Conservation (phyloP, 64 coral and sea anemone genomes). For the Actinia equina region DNA sequence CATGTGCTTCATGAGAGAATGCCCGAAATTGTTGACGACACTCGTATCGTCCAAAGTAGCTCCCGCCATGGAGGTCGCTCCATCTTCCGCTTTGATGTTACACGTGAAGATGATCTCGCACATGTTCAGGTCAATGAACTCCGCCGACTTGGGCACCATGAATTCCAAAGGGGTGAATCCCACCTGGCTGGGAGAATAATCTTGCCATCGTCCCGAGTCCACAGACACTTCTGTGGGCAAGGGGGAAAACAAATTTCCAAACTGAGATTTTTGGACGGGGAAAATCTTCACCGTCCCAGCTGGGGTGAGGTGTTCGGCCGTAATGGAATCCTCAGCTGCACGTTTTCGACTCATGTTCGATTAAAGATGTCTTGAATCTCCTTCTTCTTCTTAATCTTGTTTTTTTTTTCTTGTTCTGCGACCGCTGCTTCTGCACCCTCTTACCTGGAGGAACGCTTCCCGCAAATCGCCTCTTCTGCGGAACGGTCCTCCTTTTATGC, state of each 20-base stretch:
- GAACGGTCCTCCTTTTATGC: not conserved
- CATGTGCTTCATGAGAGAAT: not conserved
- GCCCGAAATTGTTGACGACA: not conserved
- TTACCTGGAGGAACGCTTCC: not conserved
- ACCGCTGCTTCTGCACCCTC: too few species aligned
- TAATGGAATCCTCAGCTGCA: not conserved
- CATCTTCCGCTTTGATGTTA: not conserved
- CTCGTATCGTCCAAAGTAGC: not conserved
- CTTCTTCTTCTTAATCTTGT: not conserved
- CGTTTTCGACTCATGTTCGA: not conserved
- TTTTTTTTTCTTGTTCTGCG: not conserved
- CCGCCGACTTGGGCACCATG: not conserved
- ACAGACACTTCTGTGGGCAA: not conserved
- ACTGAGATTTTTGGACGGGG: not conserved
- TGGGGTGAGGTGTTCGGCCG: too few species aligned
- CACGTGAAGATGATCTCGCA: not conserved
- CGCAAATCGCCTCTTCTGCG: not conserved
- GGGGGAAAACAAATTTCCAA: not conserved
- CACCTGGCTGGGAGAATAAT: not conserved
- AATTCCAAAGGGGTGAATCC: not conserved
- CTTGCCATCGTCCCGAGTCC: not conserved
- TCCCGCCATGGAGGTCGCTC: not conserved
- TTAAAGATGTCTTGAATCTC: not conserved
- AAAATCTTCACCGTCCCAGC: not conserved
- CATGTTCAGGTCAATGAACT: not conserved